phyloP scores from a whole-genome alignment of 2,113 vertebrate genomes.

The Crotalus helleri region DNA sequence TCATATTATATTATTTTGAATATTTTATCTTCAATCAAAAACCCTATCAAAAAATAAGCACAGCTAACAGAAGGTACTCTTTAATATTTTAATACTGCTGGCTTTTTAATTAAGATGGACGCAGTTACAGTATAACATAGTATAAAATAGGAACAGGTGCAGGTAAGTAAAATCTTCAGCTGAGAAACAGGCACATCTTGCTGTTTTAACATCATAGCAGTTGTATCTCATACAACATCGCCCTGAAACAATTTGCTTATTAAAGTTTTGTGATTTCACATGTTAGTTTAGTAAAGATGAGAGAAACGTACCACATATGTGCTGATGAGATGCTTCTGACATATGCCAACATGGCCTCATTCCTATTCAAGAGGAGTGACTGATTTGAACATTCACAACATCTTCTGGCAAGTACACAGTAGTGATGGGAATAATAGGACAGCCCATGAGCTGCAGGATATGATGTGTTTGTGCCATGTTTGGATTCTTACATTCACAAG shows the following conservation, averaged over 20 bases:
- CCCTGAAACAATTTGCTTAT: background rate
- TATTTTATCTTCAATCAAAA: background rate
- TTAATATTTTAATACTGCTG: background rate
- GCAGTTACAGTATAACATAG: background rate
- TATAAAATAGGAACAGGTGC: background rate
- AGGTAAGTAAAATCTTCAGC: background rate
- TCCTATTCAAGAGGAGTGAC: background rate
- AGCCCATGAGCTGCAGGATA: background rate
- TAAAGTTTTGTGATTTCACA: background rate
- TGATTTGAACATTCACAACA: background rate
- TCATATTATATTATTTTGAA: background rate
- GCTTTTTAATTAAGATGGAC: background rate
- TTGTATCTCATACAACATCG: background rate
- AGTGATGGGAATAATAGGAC: background rate
- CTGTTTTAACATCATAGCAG: background rate
- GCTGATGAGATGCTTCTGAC: background rate
- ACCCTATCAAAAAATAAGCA: background rate
- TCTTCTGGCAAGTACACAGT: background rate
- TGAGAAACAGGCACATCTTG: background rate
- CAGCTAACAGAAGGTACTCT: background rate
- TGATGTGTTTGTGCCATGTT: background rate
- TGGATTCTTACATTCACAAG: background rate
- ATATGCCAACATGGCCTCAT: background rate
- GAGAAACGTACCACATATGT: background rate
- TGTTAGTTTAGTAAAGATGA: background rate